Evolutionary conservation across 2,113 vertebrate genomes (phyloP), one percentile per base, ranked within the genome.

Genomic region (Larimichthys polyactis): DNA sequence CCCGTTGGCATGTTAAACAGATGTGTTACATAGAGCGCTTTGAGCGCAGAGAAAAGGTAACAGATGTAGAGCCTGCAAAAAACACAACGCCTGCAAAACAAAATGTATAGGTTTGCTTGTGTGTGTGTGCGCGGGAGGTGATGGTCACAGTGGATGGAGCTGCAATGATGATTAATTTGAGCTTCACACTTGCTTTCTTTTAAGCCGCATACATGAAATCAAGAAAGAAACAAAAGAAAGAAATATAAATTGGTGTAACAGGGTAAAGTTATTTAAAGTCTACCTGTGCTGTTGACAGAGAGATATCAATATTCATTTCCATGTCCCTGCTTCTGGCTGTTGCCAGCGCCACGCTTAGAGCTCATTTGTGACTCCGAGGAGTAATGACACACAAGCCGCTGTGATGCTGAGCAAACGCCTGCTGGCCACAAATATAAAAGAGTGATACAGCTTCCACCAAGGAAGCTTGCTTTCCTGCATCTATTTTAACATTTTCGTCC

Each of bases 291-390:
- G 11, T 40, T 86, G 63, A 69, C 59, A 32, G 75, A 62, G 22
- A 74, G 17, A 68, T 83, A 85, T 89, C 60, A 75, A 90, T 89
- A 92, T 87, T 86, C 43, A 84, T 89, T 79, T 82, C 32, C 71
- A 76, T 66, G 70, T 58, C 62, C 40, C 65, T 73, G 72, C 49
- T 16, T 65, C 24, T 52, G 22, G 66, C 83, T 84, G 72, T 76
- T 81, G 85, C 71, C 82, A 40, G 65, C 52, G 3, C 65, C 46
- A 29, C 0, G 59, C 70, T 82, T 62, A 69, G 46, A 77, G 65
- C 83, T 92, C 87, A 83, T 90, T 81, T 86, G 81, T 83, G 87
- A 76, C 85, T 83, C 70, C 71, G 79, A 82, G 80, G 83, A 80
- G 69, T 86, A 87, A 88, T 83, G 84, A 81, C 59, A 86, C 78